These are phyloP conservation scores for Anodontia alba DNA, from an alignment of 2,888 invertebrate species.

Conservation along the genomic window DNA sequence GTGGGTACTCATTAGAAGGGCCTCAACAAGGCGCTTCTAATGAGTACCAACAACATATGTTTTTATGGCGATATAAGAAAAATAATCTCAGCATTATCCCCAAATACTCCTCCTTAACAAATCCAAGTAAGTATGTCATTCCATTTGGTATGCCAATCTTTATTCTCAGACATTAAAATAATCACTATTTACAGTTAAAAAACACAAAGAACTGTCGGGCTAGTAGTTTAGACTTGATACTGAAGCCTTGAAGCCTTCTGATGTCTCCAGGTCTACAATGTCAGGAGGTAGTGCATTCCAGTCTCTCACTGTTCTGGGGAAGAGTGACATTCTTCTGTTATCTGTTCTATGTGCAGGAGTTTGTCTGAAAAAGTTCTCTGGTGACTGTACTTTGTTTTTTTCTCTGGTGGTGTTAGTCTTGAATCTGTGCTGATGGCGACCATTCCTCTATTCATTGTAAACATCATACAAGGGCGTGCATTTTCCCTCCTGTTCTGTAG, in stretches of 20 bases:
- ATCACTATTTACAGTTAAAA: background rate
- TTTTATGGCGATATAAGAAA: no score
- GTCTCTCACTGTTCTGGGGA: background rate
- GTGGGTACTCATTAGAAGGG: no score
- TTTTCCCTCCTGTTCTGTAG: constrained; percentile 16
- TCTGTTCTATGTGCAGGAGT: background rate
- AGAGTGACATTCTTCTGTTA: background rate
- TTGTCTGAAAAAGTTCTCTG: background rate
- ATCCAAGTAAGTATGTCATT: no score
- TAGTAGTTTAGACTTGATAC: background rate
- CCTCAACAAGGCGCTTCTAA: no score
- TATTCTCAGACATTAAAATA: background rate
- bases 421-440: constrained; percentile 4
- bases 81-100: no score
- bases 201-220: background rate
- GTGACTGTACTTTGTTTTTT: background rate
- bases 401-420: background rate
- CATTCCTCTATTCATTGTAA: constrained; percentile 6
- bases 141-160: no score
- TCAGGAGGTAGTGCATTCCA: background rate
- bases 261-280: background rate
- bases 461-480: constrained; percentile 1
- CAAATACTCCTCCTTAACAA: no score
- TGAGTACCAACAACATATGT: no score
- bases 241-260: background rate